Evolutionary conservation across 2,113 vertebrate genomes (phyloP), one percentile per base, ranked within the genome.

Genomic region (Raphicerus campestris): DNA sequence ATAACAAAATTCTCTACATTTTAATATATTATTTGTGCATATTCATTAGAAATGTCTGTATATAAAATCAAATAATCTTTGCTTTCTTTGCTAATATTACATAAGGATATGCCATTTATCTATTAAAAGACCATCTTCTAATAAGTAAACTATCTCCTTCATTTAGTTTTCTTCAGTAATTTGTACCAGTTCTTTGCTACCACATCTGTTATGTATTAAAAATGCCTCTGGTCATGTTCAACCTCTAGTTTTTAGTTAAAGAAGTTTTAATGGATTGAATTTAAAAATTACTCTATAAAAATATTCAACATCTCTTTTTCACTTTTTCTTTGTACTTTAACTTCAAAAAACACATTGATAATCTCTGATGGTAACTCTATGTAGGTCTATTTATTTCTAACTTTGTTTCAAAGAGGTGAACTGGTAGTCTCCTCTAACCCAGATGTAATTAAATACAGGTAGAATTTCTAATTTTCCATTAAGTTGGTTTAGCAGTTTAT

Each of bases 371-470:
- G 11, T 51, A 63, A 96, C 11, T 88, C n/a, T 80, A 5, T 30
- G 9, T 47, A 89, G 66, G 32, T 89, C 35, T 95, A 83, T 97
- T 85, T 94, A 45, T 94, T 94, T 89, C 28, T 83, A 89, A 97
- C 42, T 88, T 94, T 95, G 11, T 88, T 93, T 94, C 32, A 85
- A 89, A 96, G 80, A 77, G 8, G 80, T 95, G 56, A 96, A 70
- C 58, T 66, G 16, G 3, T 94, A n/a, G 87, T 95, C 60, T 97
- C 35, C 32, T 89, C 56, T 96, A 47, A 35, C 60, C 45, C 26
- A 89, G n/a, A 86, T 84, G 91, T 96, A 95, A 96, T 97, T 61
- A 97, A 95, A 97, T 73, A 47, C 82, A 49, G 49, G 10, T 47
- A 53, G 42, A 87, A 2, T 42, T 98, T 89, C 61, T 95, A 90